Base-by-base conservation (phyloP, 1,140 invertebrate species). In the Sycobia sp. region DNA sequence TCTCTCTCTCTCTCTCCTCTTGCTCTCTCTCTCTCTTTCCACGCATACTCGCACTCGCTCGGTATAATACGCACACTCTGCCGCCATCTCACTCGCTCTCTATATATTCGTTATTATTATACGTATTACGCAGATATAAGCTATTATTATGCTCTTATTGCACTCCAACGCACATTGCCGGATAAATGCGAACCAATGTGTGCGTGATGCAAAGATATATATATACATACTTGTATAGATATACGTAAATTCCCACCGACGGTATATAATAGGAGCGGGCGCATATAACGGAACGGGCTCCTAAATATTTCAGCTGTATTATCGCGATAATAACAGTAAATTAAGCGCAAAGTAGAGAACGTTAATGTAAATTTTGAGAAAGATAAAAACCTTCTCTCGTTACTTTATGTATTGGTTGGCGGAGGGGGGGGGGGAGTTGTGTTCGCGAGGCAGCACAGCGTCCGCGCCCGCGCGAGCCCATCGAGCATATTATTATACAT, bases 71-170 rank as follows among this genome's bases (percentile, higher is more conserved):
- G n/a, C n/a, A n/a, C n/a, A n/a, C n/a, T n/a, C n/a, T n/a, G n/a
- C n/a, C n/a, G n/a, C n/a, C n/a, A n/a, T n/a, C n/a, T n/a, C n/a
- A n/a, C n/a, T n/a, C n/a, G n/a, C n/a, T n/a, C n/a, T n/a, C n/a
- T n/a, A n/a, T n/a, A n/a, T n/a, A n/a, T n/a, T n/a, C n/a, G n/a
- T n/a, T n/a, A n/a, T 64, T 61, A 67, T 60, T 69, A 71, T 71
- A 72, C 68, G 65, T 69, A 68, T 75, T 71, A 73, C 71, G 64
- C 69, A 69, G 68, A 74, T 70, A 69, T 49, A 67, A 71, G 66
- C 66, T 68, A 73, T 69, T 70, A 71, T 70, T 69, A 47, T 67
- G 61, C 67, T 71, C 66, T 73, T 61, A 67, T 69, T 70, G 63
- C 63, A 38, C 44, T 50, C 32, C 3, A 46, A 39, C 22, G 58